Evolutionary conservation across 2,113 vertebrate genomes (phyloP).

Genomic region (Lepidothrix coronata): DNA sequence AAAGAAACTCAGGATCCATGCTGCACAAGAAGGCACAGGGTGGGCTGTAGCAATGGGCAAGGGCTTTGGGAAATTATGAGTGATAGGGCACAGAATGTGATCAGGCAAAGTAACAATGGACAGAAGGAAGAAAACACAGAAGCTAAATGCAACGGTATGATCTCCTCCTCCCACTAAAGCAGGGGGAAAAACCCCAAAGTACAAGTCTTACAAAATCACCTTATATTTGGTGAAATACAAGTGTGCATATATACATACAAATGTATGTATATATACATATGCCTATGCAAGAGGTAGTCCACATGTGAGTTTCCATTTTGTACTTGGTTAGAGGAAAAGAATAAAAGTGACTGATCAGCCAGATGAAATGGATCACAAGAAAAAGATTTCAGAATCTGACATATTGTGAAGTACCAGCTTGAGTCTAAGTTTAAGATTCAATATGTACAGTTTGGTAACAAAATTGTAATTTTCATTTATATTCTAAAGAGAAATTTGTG

Average conservation of each 20-base stretch:
- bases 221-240: not conserved
- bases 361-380: not conserved
- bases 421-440: not conserved
- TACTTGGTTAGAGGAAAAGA: not conserved
- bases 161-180: not conserved
- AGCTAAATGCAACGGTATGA: not conserved
- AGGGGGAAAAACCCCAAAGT: fast-evolving
- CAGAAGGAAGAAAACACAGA: not conserved
- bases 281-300: not conserved
- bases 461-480: not conserved
- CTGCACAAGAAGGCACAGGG: not conserved
- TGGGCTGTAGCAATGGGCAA: not conserved
- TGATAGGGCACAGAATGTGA: not conserved
- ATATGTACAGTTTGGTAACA: not conserved
- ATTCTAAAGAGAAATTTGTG: not conserved
- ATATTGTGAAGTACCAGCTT: not conserved
- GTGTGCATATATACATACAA: not conserved
- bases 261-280: not conserved
- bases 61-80: not conserved
- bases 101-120: not conserved
- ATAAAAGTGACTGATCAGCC: not conserved
- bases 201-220: not conserved
- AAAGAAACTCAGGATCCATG: not conserved
- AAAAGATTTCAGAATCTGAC: not conserved
- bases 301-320: not conserved